phyloP scores from a whole-genome alignment of 1,140 invertebrate genomes.

The Anthonomus grandis region DNA sequence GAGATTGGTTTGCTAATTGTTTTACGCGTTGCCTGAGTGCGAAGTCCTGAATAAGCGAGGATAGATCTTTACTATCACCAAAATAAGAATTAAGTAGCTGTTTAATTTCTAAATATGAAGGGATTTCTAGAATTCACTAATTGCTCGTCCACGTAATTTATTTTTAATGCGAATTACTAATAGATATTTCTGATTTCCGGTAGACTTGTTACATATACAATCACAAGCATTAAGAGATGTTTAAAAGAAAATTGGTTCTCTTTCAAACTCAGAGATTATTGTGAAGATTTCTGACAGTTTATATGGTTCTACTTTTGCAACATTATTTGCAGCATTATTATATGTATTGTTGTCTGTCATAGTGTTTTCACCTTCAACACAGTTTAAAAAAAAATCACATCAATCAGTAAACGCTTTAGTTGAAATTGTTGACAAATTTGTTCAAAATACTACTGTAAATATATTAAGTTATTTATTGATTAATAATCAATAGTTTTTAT shows the following conservation, averaged over 20 bases:
- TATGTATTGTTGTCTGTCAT: too few species aligned
- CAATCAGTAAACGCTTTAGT: too few species aligned
- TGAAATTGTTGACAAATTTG: too few species aligned
- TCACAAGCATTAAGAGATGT: slow-evolving; percentile 17
- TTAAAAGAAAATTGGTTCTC: slow-evolving; percentile 9
- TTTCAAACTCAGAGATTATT: slow-evolving; percentile 17
- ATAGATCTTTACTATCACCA: slow-evolving; percentile 7
- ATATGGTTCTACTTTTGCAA: slow-evolving; percentile 19
- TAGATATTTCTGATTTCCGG: slow-evolving; percentile 1
- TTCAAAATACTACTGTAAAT: too few species aligned
- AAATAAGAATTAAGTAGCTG: slow-evolving; percentile 9
- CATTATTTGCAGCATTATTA: too few species aligned
- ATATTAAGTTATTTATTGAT: too few species aligned
- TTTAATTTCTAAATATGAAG: slow-evolving; percentile 15
- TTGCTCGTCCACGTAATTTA: slow-evolving; percentile 10
- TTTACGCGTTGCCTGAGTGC: slow-evolving; percentile 4
- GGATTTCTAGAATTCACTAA: neutral
- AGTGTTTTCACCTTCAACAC: too few species aligned
- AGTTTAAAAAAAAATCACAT: too few species aligned
- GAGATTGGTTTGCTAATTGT: neutral
- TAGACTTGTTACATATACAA: neutral
- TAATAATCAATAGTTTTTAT: too few species aligned
- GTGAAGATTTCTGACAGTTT: slow-evolving; percentile 16
- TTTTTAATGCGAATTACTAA: slow-evolving; percentile 18
- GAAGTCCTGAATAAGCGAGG: slow-evolving; percentile 18